These are phyloP conservation scores for Scytalopus superciliaris DNA, from an alignment of 2,113 vertebrate genomes.

Conservation along the genomic window DNA sequence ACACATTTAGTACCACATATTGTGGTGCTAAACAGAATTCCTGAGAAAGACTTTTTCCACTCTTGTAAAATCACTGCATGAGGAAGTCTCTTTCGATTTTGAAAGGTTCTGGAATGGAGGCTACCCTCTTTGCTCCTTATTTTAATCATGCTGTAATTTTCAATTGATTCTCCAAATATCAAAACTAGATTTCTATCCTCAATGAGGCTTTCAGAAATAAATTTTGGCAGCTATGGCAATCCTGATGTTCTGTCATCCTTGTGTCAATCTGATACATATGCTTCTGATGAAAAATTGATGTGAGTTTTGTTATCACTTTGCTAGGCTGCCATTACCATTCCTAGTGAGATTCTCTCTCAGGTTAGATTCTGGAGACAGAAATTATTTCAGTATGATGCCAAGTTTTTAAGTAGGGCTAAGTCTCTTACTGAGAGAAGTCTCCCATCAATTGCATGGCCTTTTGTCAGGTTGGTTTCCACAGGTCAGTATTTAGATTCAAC, in stretches of 20 bases:
- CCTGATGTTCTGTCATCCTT: neutral
- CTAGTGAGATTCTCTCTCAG: neutral
- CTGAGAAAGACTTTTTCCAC: neutral
- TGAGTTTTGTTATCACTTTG: neutral
- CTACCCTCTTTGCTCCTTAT: neutral
- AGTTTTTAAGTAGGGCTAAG: neutral
- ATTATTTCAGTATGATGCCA: neutral
- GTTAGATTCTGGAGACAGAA: neutral
- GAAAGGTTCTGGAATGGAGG: neutral
- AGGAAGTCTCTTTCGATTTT: neutral
- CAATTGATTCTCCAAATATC: neutral
- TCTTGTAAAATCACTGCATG: neutral
- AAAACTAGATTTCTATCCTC: neutral
- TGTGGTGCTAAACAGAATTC: constrained; percentile 12
- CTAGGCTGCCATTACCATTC: neutral
- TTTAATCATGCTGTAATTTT: neutral
- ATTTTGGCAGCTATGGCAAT: neutral
- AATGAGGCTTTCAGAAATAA: neutral
- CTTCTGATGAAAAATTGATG: neutral
- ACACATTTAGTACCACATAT: neutral
- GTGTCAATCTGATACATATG: neutral
- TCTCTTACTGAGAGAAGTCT: neutral
- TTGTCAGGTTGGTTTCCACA: neutral
- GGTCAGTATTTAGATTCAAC: neutral
- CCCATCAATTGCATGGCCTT: neutral